Percentiles rank a stretch among this genome's conserved stretches.
Conservation (phyloP, 1,140 invertebrate genomes). For the Drosophila pallidifrons region DNA sequence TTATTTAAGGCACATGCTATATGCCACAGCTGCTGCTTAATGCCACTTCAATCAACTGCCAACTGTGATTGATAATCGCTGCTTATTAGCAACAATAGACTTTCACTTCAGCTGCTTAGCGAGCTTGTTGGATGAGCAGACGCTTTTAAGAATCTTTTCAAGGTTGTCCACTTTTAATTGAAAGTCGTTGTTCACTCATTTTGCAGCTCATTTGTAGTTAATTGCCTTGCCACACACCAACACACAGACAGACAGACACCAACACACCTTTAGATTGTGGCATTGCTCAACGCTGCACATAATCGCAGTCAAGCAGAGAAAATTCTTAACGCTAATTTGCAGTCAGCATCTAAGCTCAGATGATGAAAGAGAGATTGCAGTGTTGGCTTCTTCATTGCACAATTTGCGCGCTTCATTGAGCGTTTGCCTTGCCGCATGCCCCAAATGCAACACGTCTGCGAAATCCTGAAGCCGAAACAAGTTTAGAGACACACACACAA, state of each 20-base stretch:
- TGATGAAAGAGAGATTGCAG: slow-evolving; percentile 37
- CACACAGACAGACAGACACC: too few relatives aligned
- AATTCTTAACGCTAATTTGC: slow-evolving; percentile 34
- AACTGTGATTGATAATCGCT: not conserved
- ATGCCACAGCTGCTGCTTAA: too few relatives aligned
- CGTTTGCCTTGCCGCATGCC: slow-evolving; percentile 4
- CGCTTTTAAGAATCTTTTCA: slow-evolving; percentile 2
- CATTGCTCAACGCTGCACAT: slow-evolving; percentile 44
- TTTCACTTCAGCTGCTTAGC: not conserved
- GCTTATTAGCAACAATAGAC: not conserved
- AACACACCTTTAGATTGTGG: not conserved
- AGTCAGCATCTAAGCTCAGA: slow-evolving; percentile 11
- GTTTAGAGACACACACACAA: slow-evolving; percentile 38
- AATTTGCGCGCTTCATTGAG: slow-evolving; percentile 66
- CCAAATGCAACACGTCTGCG: slow-evolving; percentile 15
- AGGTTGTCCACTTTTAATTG: slow-evolving; percentile 19
- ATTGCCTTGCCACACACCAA: slow-evolving; percentile 43
- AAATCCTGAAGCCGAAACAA: slow-evolving; percentile 46
- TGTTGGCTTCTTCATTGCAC: slow-evolving; percentile 1
- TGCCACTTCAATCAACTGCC: too few relatives aligned
- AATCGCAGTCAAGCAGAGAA: slow-evolving; percentile 3
- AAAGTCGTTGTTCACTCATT: slow-evolving; percentile 40
- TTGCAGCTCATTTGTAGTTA: slow-evolving; percentile 49
- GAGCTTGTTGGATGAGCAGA: slow-evolving; percentile 1
- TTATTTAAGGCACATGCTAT: too few relatives aligned